These are phyloP conservation scores for Triplophysa rosa DNA, from an alignment of 2,113 vertebrate species.

Conservation along the genomic window DNA sequence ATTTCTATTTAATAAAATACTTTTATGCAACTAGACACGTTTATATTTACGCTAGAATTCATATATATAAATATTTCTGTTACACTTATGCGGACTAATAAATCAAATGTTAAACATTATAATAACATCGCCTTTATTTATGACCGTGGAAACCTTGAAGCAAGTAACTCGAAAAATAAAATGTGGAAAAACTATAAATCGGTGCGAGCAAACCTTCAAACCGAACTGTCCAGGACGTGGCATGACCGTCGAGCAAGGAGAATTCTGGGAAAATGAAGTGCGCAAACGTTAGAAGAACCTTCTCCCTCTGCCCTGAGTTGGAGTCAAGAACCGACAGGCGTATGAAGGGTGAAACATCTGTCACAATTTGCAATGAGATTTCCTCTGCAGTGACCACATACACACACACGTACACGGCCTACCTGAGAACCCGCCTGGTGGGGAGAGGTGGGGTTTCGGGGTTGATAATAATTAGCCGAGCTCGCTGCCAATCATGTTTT, in stretches of 20 bases:
- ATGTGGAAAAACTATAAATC: background rate
- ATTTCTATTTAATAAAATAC: too few species aligned
- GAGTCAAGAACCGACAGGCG: background rate
- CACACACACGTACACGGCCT: constrained; percentile 34
- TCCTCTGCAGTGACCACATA: constrained; percentile 44
- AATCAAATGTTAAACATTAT: too few species aligned
- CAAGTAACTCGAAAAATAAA: background rate
- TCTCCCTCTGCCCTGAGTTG: background rate
- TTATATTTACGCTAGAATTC: too few species aligned
- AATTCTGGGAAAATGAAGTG: constrained; percentile 10
- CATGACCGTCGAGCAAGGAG: background rate
- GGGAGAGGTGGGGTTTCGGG: constrained; percentile 29
- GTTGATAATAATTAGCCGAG: constrained; percentile 22
- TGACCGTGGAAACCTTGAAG: too few species aligned
- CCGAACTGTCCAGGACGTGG: background rate
- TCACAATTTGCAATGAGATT: constrained; percentile 48
- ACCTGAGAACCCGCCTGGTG: constrained; percentile 34
- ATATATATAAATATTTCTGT: too few species aligned
- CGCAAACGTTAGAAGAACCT: background rate
- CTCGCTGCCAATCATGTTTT: background rate
- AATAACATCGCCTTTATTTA: too few species aligned
- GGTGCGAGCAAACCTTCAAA: background rate
- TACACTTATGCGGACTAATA: too few species aligned
- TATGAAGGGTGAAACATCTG: constrained; percentile 52
- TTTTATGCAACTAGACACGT: too few species aligned